Evolutionary conservation across 2,797 vertebrate genomes (phyloP).

Genomic region (Mus minutoides): DNA sequence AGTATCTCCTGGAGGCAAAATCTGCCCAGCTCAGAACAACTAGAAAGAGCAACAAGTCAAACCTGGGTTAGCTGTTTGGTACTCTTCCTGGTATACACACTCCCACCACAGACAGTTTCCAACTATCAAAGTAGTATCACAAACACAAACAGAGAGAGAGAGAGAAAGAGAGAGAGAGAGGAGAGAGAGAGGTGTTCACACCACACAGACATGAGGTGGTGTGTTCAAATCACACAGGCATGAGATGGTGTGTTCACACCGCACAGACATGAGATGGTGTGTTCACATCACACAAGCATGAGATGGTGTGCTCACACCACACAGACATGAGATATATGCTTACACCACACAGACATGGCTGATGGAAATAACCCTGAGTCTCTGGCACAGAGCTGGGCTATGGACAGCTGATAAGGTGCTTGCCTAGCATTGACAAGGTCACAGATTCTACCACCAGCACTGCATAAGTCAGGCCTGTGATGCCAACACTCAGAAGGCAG

Average conservation of each 20-base stretch:
- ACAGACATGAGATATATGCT: too few relatives aligned
- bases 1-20: neutral
- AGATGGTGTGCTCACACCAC: too few relatives aligned
- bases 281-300: too few relatives aligned
- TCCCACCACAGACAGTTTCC: neutral
- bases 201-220: fast-evolving
- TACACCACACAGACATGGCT: fast-evolving
- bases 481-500: neutral
- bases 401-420: neutral
- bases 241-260: neutral
- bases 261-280: fast-evolving
- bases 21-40: neutral
- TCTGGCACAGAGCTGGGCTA: neutral
- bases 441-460: neutral
- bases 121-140: neutral
- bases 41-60: neutral
- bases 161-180: too few relatives aligned
- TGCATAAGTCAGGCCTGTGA: neutral
- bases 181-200: neutral
- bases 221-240: too few relatives aligned
- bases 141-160: neutral
- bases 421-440: neutral
- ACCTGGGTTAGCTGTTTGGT: neutral
- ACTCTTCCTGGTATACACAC: neutral
- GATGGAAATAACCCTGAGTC: neutral